A percentile compares a stretch with the other conserved stretches of the same genome.
phyloP scores from a whole-genome alignment of 2,113 vertebrate genomes.

The Ochotona princeps region DNA sequence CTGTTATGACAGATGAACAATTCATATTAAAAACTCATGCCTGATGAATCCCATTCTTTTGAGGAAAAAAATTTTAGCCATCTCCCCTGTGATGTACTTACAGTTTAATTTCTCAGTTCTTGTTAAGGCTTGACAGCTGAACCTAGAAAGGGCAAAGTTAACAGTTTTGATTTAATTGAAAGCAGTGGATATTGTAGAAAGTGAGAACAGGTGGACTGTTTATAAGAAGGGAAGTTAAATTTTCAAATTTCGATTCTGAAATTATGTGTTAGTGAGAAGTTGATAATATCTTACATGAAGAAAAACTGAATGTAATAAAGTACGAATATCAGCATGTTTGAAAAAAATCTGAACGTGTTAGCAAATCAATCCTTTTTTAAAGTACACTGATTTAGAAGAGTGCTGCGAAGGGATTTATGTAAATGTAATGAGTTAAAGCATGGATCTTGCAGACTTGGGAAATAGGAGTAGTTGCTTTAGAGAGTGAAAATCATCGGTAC shows the following conservation, averaged over 20 bases:
- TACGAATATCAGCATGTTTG: constrained; percentile 51
- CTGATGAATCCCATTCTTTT: neutral
- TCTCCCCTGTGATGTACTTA: neutral
- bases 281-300: constrained; percentile 61
- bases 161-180: constrained; percentile 68
- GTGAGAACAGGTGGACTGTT: constrained; percentile 37
- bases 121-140: neutral
- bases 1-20: neutral
- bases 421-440: constrained; percentile 70
- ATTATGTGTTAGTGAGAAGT: constrained; percentile 52
- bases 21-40: neutral
- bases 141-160: neutral
- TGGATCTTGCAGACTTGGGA: constrained; percentile 73
- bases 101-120: constrained; percentile 39
- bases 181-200: neutral
- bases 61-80: neutral
- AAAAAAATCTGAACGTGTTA: constrained; percentile 68
- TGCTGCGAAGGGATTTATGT: constrained; percentile 56
- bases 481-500: constrained; percentile 72
- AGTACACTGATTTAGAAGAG: constrained; percentile 46
- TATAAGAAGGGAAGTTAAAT: constrained; percentile 63
- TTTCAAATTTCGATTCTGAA: constrained; percentile 54
- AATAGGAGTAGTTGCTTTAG: constrained; percentile 64
- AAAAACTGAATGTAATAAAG: constrained; percentile 63
- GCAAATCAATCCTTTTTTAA: constrained; percentile 71